These are phyloP conservation scores for Neoitamus cyanurus DNA, from an alignment of 2,888 invertebrate species.

Conservation along the genomic window DNA sequence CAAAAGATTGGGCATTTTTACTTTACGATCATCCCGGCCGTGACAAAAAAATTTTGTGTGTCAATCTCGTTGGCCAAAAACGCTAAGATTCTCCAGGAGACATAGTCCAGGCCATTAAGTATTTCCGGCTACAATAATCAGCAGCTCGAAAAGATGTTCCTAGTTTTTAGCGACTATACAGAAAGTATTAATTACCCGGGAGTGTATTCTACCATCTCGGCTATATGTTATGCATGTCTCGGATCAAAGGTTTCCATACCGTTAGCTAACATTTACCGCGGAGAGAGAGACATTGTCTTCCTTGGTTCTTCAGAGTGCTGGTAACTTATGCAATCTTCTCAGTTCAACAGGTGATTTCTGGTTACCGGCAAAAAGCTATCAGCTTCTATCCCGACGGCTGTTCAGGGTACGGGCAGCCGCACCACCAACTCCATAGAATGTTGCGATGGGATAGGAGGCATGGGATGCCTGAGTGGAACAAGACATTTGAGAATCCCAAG, in stretches of 20 bases:
- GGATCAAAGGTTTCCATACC: constrained; percentile 27
- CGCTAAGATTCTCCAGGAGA: background rate
- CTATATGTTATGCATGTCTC: background rate
- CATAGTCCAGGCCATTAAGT: background rate
- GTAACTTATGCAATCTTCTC: constrained; percentile 37
- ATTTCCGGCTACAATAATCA: background rate
- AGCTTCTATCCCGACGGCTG: background rate
- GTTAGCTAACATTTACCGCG: constrained; percentile 14
- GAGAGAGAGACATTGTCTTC: background rate
- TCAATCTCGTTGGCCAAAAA: background rate
- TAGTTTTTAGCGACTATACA: background rate
- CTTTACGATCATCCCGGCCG: background rate
- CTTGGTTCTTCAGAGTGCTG: background rate
- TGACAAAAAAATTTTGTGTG: background rate
- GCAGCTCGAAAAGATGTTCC: background rate
- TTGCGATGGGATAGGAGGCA: background rate
- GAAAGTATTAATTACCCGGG: constrained; percentile 13
- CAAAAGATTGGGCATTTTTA: background rate
- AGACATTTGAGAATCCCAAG: constrained; percentile 8
- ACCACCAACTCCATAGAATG: background rate
- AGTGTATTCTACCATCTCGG: background rate
- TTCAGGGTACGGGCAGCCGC: background rate
- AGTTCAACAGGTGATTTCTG: constrained; percentile 41
- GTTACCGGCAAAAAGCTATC: constrained; percentile 22
- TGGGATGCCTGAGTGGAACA: background rate